Base-by-base conservation (phyloP, 2,888 invertebrate genomes). In the Ethmia dodecea region DNA sequence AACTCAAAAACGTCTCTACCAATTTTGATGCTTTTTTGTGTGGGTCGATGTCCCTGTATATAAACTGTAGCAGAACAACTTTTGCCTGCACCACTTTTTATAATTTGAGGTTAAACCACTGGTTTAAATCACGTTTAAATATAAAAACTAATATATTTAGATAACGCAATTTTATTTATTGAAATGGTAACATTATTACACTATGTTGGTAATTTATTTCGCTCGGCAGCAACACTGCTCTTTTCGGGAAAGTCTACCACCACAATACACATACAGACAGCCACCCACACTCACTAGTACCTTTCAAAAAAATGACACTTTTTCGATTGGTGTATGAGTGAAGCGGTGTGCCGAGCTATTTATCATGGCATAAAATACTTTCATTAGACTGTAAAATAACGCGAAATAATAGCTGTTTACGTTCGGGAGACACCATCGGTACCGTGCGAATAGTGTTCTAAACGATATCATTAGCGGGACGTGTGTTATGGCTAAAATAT, bases 401-500 rank as follows among this genome's bases (percentile, higher is more conserved):
- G 57, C 50, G 46, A 53, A 44, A 51, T 42, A 35, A 33, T 49
- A 16, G 46, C 48, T 48, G 39, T 26, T 44, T 55, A 40, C 40
- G 43, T 37, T 42, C 38, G 46, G 11, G 41, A 32, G 35, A 40
- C 26, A 35, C 13, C 14, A 45, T 52, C 38, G 44, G 50, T 57
- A 63, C 58, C 49, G 63, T 72, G 62, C 60, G 47, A 59, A 50
- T 50, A 50, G 47, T 42, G 52, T 46, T 47, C 38, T 46, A 39
- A 50, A 37, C 46, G 43, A 39, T 11, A 29, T 11, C 8, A 14
- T 53, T 51, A 47, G 55, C 49, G 42, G 52, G 46, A 52, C 45
- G 59, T 63, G 60, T 67, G 67, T 55, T 64, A 84, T 84, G 80
- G 81, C 72, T 71, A 64, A 68, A 71, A 59, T 66, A 66, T 60